Conservation (phyloP, 2,797 vertebrate genomes). For the Lophotriccus pileatus region DNA sequence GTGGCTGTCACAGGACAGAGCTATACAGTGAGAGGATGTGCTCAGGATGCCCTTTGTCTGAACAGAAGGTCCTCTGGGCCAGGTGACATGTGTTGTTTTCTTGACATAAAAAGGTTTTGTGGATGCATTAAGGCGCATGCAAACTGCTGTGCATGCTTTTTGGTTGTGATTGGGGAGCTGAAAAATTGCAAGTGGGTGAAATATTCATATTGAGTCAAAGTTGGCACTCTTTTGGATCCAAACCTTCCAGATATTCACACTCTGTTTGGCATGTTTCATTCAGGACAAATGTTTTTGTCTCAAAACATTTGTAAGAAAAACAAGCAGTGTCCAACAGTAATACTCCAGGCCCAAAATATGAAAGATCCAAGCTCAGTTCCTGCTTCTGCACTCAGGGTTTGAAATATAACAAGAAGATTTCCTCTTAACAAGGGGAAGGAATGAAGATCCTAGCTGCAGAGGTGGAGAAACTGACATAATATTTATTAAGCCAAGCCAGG, state of each 20-base stretch:
- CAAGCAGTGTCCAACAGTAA: not conserved
- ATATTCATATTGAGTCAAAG: not conserved
- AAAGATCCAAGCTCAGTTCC: not conserved
- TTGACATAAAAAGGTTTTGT: not conserved
- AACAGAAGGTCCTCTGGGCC: not conserved
- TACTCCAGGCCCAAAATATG: not conserved
- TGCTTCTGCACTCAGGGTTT: not conserved
- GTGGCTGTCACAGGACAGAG: not conserved
- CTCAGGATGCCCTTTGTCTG: not conserved
- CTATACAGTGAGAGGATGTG: not conserved
- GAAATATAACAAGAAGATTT: not conserved
- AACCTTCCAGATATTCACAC: not conserved
- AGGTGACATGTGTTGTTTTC: not conserved
- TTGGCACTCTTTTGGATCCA: not conserved
- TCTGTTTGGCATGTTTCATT: not conserved
- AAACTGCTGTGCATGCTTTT: not conserved
- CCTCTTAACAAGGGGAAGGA: not conserved
- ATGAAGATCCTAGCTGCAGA: not conserved
- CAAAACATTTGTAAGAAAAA: not conserved
- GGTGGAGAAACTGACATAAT: not conserved
- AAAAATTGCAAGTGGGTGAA: not conserved
- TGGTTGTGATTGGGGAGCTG: not conserved
- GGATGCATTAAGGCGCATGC: not conserved
- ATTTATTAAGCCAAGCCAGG: not conserved
- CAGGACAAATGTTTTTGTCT: slow-evolving; percentile 5